Evolutionary conservation across 2,888 invertebrate genomes (phyloP).

Genomic region (Watsonalla binaria): DNA sequence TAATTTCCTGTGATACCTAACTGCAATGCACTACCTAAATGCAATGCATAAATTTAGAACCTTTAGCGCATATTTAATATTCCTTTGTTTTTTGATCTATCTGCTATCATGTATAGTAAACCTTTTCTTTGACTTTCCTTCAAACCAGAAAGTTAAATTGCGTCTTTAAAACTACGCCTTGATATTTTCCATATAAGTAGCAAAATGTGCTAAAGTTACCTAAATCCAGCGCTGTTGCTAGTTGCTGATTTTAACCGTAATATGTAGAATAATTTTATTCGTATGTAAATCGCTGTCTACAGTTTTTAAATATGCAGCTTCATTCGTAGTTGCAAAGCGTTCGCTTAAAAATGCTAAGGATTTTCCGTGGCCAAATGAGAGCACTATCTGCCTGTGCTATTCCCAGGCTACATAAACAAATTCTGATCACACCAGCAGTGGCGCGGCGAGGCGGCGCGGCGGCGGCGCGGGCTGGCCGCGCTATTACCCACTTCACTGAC

Average conservation of each 20-base stretch:
- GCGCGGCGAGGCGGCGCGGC: slow-evolving; percentile 32
- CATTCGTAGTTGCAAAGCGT: slow-evolving; percentile 67
- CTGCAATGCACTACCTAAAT: no score
- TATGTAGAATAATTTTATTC: slow-evolving; percentile 47
- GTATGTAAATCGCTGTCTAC: slow-evolving; percentile 48
- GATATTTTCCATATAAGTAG: not conserved
- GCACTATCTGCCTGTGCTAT: slow-evolving; percentile 61
- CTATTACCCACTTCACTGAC: slow-evolving; percentile 23
- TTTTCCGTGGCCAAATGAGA: slow-evolving; percentile 67
- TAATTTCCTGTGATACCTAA: no score
- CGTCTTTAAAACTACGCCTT: not conserved
- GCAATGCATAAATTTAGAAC: no score
- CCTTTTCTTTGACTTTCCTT: no score
- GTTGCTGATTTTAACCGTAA: slow-evolving; percentile 21
- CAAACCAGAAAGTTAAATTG: no score
- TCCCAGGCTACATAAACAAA: slow-evolving; percentile 70
- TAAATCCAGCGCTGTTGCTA: slow-evolving; percentile 17
- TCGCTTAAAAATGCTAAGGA: slow-evolving; percentile 66
- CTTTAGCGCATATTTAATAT: no score
- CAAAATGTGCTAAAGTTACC: slow-evolving; percentile 12
- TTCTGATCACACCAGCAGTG: slow-evolving; percentile 66
- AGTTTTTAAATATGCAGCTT: slow-evolving; percentile 56
- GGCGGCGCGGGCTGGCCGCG: slow-evolving; percentile 17
- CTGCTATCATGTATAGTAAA: no score
- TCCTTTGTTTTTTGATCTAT: no score